Evolutionary conservation across 1,140 invertebrate species (phyloP), one percentile per base, ranked within the genome.

Genomic region (Rhysida immarginata): DNA sequence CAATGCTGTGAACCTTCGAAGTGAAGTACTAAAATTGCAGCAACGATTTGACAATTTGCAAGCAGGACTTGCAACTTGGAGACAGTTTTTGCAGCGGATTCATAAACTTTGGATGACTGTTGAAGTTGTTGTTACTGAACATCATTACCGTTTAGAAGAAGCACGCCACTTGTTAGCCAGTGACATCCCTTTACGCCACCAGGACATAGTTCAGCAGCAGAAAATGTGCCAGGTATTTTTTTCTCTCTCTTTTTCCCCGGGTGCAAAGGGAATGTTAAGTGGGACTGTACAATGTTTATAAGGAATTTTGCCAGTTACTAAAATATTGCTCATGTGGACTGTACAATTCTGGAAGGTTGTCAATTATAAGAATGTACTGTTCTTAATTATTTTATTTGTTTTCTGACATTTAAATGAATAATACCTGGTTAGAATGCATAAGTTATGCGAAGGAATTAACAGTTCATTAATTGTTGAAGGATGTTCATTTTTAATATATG

Each of bases 41-140:
- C 83, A 89, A 62, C 71, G 86, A 50, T 77, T 88, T 8, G 77
- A 78, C 18, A 90, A 88, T 64, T 66, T 87, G 16, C 77, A 81
- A 61, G 86, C 86, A 24, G 81, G 81, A 29, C 70, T 94, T 0
- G 79, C 85, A 60, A 91, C 85, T 0, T 92, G 89, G 83, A 60
- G 65, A 2, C 61, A 68, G 29, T 66, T 67, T 52, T 63, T 74
- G 2, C 66, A 69, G 45, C 64, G 62, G 35, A 59, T 74, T 1
- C 58, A 67, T 18, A 60, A 63, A 27, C 64, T 71, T 57, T 72
- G 72, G 68, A 60, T 66, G 18, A 64, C 65, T n/a, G 71, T 69
- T 62, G 70, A 75, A 60, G 58, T 63, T 53, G 63, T 65, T 42
- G 63, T 71, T 53, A 66, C 68, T 51, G 66, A 68, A 20, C 60